Percentiles rank a stretch among this genome's conserved stretches.
phyloP scores from a whole-genome alignment of 2,113 vertebrate genomes.

The Antigone vipio region DNA sequence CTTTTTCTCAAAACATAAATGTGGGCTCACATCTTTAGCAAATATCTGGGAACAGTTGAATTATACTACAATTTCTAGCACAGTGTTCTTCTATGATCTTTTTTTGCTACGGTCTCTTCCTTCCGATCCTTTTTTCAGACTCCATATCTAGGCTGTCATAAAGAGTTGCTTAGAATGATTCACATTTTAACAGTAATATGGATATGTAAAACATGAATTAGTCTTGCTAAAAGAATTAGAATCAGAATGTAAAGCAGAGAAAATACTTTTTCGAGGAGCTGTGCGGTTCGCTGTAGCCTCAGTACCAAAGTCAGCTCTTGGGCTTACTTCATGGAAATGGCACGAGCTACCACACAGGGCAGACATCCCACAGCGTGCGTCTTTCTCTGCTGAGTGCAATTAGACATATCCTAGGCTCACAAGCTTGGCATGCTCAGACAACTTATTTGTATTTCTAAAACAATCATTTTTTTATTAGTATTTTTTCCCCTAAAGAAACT shows the following conservation, averaged over 20 bases:
- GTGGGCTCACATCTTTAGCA: background rate
- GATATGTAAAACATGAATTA: conserved; percentile 31
- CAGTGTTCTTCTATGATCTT: background rate
- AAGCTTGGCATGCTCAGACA: background rate
- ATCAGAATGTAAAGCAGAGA: background rate
- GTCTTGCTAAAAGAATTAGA: background rate
- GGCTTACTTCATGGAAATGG: background rate
- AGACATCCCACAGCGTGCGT: background rate
- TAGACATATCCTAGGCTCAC: background rate
- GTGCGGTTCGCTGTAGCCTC: background rate
- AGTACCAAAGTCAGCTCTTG: background rate
- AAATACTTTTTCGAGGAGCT: background rate
- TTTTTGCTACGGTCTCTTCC: background rate
- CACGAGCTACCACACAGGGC: background rate
- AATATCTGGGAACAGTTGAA: background rate
- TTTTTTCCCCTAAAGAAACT: background rate
- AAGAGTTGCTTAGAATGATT: background rate
- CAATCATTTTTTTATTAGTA: background rate
- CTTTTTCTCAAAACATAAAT: background rate
- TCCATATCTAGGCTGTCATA: background rate
- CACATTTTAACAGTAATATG: background rate
- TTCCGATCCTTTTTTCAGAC: background rate
- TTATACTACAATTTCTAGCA: background rate
- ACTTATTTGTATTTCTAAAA: background rate
- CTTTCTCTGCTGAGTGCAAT: background rate